These are phyloP conservation scores for Macaca mulatta DNA, from an alignment of 2,113 vertebrate species.

Conservation along the genomic window DNA sequence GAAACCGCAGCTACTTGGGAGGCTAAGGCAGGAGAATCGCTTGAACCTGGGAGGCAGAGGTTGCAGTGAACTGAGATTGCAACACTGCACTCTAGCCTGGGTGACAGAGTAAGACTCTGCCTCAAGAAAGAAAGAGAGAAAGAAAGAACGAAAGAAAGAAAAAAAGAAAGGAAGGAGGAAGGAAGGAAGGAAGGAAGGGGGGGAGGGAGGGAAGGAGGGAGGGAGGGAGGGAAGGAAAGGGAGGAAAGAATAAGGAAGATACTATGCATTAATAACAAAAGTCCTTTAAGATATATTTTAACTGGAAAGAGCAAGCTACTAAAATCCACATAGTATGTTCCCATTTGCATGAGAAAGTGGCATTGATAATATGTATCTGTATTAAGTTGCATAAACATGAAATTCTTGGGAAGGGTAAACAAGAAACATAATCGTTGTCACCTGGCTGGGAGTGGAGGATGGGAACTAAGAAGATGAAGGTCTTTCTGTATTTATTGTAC, in stretches of 20 bases:
- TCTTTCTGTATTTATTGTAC: neutral
- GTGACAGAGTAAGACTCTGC: no score
- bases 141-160: no score
- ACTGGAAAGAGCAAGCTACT: neutral
- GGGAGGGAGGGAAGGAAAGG: no score
- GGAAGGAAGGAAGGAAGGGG: no score
- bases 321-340: neutral
- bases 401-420: neutral
- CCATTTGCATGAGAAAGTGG: neutral
- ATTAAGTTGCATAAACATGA: neutral
- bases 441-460: neutral
- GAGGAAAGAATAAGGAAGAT: neutral
- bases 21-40: no score
- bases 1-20: no score
- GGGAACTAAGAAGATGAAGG: neutral
- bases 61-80: no score
- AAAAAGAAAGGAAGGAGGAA: no score
- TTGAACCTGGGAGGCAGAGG: no score
- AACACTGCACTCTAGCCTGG: no score
- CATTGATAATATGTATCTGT: neutral
- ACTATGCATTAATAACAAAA: neutral
- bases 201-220: no score
- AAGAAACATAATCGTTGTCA: neutral
- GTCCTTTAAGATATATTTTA: neutral
- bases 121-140: no score